A percentile compares a stretch with the other conserved stretches of the same genome.
These are phyloP conservation scores for Loris lydekkerianus DNA, from an alignment of 2,797 vertebrate species.

Conservation along the genomic window DNA sequence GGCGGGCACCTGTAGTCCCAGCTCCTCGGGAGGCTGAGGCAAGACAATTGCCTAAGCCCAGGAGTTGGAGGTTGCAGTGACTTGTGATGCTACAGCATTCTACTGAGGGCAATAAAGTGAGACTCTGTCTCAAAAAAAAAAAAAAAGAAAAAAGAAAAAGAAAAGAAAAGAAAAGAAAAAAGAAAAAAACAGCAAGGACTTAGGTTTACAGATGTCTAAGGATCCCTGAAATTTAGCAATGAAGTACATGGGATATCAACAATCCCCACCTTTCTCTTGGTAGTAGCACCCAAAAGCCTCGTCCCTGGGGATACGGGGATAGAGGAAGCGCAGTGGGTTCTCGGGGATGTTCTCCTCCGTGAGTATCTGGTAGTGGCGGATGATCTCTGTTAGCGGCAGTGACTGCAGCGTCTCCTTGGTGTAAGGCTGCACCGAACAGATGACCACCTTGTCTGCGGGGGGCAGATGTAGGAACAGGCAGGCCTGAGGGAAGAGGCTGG, in stretches of 20 bases:
- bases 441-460: slow-evolving; percentile 86
- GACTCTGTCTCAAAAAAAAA: too few species aligned
- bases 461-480: not conserved
- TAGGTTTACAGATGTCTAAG: not conserved
- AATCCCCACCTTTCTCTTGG: slow-evolving; percentile 83
- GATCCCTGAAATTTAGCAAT: not conserved
- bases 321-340: slow-evolving; percentile 94
- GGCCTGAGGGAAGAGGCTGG: not conserved
- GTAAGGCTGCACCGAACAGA: slow-evolving; percentile 94
- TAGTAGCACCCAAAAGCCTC: slow-evolving; percentile 94
- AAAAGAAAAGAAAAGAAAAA: too few species aligned
- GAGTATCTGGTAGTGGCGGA: slow-evolving; percentile 93
- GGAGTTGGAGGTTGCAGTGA: too few species aligned
- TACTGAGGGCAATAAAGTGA: too few species aligned
- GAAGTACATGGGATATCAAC: not conserved
- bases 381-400: slow-evolving; percentile 95
- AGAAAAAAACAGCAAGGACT: not conserved
- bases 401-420: slow-evolving; percentile 91
- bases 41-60: too few species aligned
- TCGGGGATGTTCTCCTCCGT: slow-evolving; percentile 92
- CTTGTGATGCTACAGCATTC: too few species aligned
- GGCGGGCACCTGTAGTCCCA: too few species aligned
- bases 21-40: too few species aligned
- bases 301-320: slow-evolving; percentile 92
- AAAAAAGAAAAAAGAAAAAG: too few species aligned